Evolutionary conservation across 2,113 vertebrate species (phyloP).

Genomic region (Rhinoptilus africanus): DNA sequence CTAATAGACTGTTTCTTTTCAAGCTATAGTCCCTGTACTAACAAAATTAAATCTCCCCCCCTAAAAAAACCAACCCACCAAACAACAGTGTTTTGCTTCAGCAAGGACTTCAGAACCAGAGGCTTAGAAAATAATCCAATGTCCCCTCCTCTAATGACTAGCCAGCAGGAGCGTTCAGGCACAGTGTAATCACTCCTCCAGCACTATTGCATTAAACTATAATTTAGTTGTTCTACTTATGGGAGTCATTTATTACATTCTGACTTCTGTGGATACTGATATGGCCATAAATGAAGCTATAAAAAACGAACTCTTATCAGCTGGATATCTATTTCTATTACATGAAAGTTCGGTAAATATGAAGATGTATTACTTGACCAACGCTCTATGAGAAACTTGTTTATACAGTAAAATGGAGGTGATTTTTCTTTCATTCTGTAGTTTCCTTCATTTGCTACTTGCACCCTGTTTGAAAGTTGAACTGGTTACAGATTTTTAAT

Average conservation of each 20-base stretch:
- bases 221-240: constrained; percentile 33
- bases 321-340: constrained; percentile 8
- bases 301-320: background rate
- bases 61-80: background rate
- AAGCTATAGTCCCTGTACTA: background rate
- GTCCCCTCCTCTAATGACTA: background rate
- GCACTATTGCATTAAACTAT: constrained; percentile 11
- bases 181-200: background rate
- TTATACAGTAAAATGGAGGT: background rate
- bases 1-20: background rate
- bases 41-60: background rate
- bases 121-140: background rate
- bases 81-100: background rate
- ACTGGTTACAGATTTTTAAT: background rate
- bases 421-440: constrained; percentile 28
- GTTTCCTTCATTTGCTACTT: background rate
- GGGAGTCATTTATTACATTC: constrained; percentile 22
- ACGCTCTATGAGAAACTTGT: background rate
- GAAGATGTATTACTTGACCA: constrained; percentile 3
- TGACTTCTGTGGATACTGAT: background rate
- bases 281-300: constrained; percentile 21
- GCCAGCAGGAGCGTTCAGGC: background rate
- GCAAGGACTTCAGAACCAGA: background rate
- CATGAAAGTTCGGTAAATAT: constrained; percentile 2
- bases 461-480: background rate